Evolutionary conservation across 2,888 invertebrate genomes (phyloP).

Genomic region (Nymphalis c-album): DNA sequence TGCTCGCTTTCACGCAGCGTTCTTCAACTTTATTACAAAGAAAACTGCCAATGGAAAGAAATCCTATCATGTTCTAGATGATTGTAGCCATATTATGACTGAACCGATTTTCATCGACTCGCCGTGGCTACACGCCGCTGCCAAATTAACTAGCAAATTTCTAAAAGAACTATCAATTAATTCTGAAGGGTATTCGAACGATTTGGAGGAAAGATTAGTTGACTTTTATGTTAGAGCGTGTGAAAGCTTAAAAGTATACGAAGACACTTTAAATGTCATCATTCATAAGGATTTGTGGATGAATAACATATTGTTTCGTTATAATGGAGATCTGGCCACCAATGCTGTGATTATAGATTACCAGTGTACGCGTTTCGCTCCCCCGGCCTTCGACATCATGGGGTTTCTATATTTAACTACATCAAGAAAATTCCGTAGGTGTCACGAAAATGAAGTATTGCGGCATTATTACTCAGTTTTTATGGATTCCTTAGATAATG

Average conservation of each 20-base stretch:
- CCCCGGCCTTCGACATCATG: slow-evolving; percentile 67
- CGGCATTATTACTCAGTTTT: slow-evolving; percentile 57
- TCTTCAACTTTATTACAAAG: slow-evolving; percentile 56
- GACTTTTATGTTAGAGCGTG: slow-evolving; percentile 54
- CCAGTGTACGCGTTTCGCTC: slow-evolving; percentile 63
- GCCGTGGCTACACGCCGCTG: slow-evolving; percentile 56
- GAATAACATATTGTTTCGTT: slow-evolving; percentile 68
- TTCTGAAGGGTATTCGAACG: slow-evolving; percentile 40
- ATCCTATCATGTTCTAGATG: slow-evolving; percentile 49
- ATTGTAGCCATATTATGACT: slow-evolving; percentile 47
- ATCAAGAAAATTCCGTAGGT: slow-evolving; percentile 51
- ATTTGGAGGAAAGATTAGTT: slow-evolving; percentile 49
- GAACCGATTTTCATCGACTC: slow-evolving; percentile 57
- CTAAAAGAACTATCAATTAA: slow-evolving; percentile 56
- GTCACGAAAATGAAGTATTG: slow-evolving; percentile 50
- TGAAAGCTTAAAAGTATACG: slow-evolving; percentile 48
- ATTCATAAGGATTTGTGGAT: slow-evolving; percentile 70
- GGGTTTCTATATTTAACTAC: slow-evolving; percentile 59
- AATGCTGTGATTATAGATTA: slow-evolving; percentile 64
- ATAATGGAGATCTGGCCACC: slow-evolving; percentile 50
- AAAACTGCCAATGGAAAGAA: slow-evolving; percentile 36
- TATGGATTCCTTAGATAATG: slow-evolving; percentile 44
- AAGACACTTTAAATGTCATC: slow-evolving; percentile 58
- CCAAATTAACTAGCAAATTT: slow-evolving; percentile 56
- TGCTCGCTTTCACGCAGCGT: slow-evolving; percentile 67